Evolutionary conservation across 2,888 invertebrate genomes (phyloP).

Genomic region (Agrotis segetum): DNA sequence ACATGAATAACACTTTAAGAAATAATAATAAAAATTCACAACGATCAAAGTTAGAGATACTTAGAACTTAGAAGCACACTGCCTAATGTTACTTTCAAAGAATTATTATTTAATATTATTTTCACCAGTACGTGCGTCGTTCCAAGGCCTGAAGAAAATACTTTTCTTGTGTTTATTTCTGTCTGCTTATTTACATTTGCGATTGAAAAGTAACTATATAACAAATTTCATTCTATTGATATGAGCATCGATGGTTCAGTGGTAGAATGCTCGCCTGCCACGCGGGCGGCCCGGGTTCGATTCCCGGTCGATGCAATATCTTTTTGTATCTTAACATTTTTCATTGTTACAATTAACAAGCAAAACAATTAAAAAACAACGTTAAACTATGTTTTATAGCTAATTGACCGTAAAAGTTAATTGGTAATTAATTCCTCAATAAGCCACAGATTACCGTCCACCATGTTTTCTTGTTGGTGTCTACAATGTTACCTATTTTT

Average conservation of each 20-base stretch:
- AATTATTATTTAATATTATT: too few relatives aligned
- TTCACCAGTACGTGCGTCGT: too few relatives aligned
- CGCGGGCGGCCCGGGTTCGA: conserved; percentile 90
- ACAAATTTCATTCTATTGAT: fast-evolving
- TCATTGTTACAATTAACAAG: conserved; percentile 24
- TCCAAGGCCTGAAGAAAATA: too few relatives aligned
- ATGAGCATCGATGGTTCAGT: conserved; percentile 91
- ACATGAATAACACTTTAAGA: too few relatives aligned
- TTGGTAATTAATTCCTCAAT: conserved; percentile 2
- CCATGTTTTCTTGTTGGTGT: conserved; percentile 23
- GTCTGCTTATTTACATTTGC: too few relatives aligned
- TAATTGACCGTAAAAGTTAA: conserved; percentile 32
- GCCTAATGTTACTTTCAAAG: too few relatives aligned
- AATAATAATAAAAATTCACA: too few relatives aligned
- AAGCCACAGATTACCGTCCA: not conserved
- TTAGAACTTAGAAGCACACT: too few relatives aligned
- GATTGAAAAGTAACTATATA: not conserved
- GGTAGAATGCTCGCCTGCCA: conserved; percentile 92
- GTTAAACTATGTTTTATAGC: conserved; percentile 8
- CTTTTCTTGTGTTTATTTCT: too few relatives aligned
- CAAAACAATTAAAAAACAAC: not conserved
- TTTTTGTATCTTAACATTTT: conserved; percentile 34
- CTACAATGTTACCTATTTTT: conserved; percentile 14
- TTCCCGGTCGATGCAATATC: conserved; percentile 87
- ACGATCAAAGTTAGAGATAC: not conserved